Evolutionary conservation across 2,113 vertebrate genomes (phyloP), one percentile per base, ranked within the genome.

Genomic region (Coptodon bakossiorum): DNA sequence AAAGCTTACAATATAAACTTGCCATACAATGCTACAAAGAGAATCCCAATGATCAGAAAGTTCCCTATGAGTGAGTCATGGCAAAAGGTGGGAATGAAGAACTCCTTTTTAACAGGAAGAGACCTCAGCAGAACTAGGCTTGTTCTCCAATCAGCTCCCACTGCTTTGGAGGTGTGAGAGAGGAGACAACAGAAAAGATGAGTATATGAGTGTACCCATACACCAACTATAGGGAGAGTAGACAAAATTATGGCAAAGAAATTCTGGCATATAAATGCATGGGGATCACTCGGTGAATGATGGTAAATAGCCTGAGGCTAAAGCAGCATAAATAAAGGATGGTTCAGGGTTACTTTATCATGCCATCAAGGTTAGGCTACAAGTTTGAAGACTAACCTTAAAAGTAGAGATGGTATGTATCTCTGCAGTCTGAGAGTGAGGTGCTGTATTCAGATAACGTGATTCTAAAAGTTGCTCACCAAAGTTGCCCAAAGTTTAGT

Each of bases 181-280:
- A 17, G 6, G 68, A 17, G 14, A 48, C 13, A 17, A 5, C 14
- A 29, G 0, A 76, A 3, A 76, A 29, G 24, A 76, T 11, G 71
- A 50, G 71, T 5, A 17, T 0, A 76, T 11, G 71, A 50, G 24
- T 38, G 17, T 66, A 48, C 14, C 43, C 6, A 31, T 7, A 50
- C 16, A 76, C 9, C 16, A 76, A 76, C 24, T 50, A 17, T 0
- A 45, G 9, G 0, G 14, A 5, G 40, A 29, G 1, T 0, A 76
- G 12, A 73, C 40, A 76, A 29, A 48, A 10, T 29, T 29, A 7
- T 7, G 68, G 40, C 68, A 73, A 29, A 16, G 13, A 45, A 73
- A 73, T 73, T 45, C 14, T 48, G 68, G 68, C 40, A 27, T 29
- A 45, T 73, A 48, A 1, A 73, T 17, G 0, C 40, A 76, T 17